Evolutionary conservation across 2,888 invertebrate species (phyloP), one percentile per base, ranked within the genome.

Genomic region (Drosophila quinaria): DNA sequence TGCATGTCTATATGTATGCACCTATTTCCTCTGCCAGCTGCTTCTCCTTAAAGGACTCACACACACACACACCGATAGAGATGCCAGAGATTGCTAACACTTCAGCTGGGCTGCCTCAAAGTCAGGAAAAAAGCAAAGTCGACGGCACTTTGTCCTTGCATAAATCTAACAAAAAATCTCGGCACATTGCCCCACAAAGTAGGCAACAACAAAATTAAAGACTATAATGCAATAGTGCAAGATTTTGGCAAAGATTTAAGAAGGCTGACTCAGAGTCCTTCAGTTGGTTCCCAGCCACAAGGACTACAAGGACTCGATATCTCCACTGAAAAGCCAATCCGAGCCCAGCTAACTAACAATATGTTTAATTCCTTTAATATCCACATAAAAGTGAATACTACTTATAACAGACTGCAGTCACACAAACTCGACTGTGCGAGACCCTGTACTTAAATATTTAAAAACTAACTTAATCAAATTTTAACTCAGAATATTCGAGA

Each of bases 1-100:
- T 88, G 88, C 76, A 86, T 87, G 86, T 78, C 65, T 62, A 13
- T 54, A 37, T 56, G 22, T 49, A 41, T 41, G 13, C 47, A 31
- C 19, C 37, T 37, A 39, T 51, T 70, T 70, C 44, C 11, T 31
- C 15, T 19, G 66, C 58, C 70, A 67, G 65, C 68, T 67, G 66
- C 61, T 52, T 46, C 29, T 17, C 13, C 49, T 49, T 50, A 19
- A 74, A 74, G 58, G 47, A 46, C 44, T 66, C 55, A 44, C 44
- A 52, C 47, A 50, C 31, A 67, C 37, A 51, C 33, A 50, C 29
- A 46, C 33, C 37, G 19, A 39, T 5, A 44, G 13, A 39, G 33
- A 31, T 11, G 25, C 49, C 31, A 19, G 31, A 47, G 39, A 47
- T 15, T 50, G 15, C 47, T 58, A 58, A 47, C 52, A 52, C 59